Evolutionary conservation across 2,113 vertebrate species (phyloP).

Genomic region (Burhinus oedicnemus): DNA sequence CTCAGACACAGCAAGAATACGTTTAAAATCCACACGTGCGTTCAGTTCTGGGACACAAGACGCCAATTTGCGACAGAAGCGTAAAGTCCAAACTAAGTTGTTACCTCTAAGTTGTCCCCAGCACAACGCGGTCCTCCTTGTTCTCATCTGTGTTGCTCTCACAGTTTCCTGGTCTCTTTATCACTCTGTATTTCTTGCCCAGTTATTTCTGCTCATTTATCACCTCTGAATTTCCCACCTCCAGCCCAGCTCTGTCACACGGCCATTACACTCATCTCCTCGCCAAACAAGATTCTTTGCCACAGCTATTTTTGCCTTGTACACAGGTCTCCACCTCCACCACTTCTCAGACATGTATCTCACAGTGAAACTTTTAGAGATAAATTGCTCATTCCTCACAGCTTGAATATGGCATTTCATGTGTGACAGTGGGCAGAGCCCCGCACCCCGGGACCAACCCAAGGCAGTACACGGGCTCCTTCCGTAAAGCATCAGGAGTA

Average conservation of each 20-base stretch:
- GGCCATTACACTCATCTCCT: background rate
- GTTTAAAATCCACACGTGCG: accelerated
- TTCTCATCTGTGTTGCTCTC: background rate
- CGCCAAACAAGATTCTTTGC: too few relatives aligned
- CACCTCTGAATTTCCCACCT: background rate
- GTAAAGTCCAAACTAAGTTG: background rate
- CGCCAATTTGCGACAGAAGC: too few relatives aligned
- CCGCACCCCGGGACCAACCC: background rate
- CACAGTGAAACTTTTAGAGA: background rate
- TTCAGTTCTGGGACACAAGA: background rate
- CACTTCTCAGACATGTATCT: background rate
- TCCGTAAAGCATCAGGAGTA: background rate
- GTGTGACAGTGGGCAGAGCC: background rate
- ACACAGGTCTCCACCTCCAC: background rate
- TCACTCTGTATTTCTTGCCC: background rate
- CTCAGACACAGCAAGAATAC: accelerated
- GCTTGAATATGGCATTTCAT: background rate
- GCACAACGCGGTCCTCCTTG: accelerated
- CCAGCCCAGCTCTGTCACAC: background rate
- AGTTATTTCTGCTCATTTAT: background rate
- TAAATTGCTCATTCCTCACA: background rate
- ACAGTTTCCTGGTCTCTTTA: background rate
- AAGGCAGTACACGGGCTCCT: background rate
- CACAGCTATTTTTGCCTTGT: background rate
- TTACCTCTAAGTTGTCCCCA: too few relatives aligned